Percentiles rank a stretch among this genome's conserved stretches.
phyloP scores from a whole-genome alignment of 2,888 invertebrate species.

The Chrysolina haemoptera region DNA sequence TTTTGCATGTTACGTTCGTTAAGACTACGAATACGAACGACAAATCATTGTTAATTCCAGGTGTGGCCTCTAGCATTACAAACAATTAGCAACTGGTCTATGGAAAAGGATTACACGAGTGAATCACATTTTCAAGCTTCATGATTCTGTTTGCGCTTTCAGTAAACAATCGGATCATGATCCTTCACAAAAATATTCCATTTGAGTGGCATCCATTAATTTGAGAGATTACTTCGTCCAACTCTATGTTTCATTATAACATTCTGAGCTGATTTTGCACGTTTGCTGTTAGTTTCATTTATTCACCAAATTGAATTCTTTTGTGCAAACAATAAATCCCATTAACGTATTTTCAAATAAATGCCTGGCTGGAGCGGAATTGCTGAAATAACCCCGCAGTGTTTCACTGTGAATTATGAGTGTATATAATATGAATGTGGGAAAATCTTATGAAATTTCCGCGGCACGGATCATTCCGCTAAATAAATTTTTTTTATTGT shows the following conservation, averaged over 20 bases:
- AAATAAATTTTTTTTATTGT: constrained; percentile 58
- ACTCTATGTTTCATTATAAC: constrained; percentile 41
- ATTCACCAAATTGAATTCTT: constrained; percentile 48
- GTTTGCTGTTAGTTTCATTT: constrained; percentile 40
- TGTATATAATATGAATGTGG: constrained; percentile 48
- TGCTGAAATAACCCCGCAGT: constrained; percentile 46
- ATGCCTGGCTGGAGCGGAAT: constrained; percentile 45
- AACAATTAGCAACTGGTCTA: constrained; percentile 8
- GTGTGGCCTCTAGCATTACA: neutral
- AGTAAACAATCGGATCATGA: constrained; percentile 27
- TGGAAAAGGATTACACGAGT: constrained; percentile 13
- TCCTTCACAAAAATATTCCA: constrained; percentile 35
- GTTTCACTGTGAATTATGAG: constrained; percentile 51
- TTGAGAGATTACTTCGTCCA: constrained; percentile 34
- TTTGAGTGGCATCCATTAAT: constrained; percentile 40
- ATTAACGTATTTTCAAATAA: constrained; percentile 49
- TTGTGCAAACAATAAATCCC: constrained; percentile 52
- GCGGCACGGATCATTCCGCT: constrained; percentile 53
- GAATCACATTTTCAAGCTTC: constrained; percentile 14
- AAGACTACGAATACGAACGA: neutral
- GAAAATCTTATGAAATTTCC: constrained; percentile 60
- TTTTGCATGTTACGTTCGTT: too few species aligned
- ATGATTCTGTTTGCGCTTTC: constrained; percentile 12
- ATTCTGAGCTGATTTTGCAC: constrained; percentile 35
- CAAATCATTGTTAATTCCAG: neutral